Evolutionary conservation across 1,140 invertebrate genomes (phyloP), one percentile per base, ranked within the genome.

Genomic region (Sarcophaga peregrina): DNA sequence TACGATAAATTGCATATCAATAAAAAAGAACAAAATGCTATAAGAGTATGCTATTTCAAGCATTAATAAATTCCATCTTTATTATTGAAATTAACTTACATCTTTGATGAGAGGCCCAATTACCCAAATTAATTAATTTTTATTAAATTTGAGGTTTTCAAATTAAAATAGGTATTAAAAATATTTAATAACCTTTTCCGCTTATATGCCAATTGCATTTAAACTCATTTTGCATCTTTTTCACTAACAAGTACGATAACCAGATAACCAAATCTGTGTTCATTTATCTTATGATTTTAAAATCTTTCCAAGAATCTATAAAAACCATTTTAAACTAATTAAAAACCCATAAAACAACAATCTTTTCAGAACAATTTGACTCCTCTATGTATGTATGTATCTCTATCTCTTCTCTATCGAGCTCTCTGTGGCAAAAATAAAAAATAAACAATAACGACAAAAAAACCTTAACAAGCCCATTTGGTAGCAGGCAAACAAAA

Each of bases 301-400:
- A 78, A 50, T 78, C n/a, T 78, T 17, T 37, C 74, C 46, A 5
- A 52, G 48, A 13, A 78, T 6, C n/a, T 8, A 78, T 52, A 78
- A 78, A 78, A 78, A 78, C 50, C 75, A 78, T 78, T 78, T 78
- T 78, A 48, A 78, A 78, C 50, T 78, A 78, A 78, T 78, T 78
- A 78, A 78, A 78, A 78, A 50, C 8, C 75, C 75, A 78, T 78
- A 78, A 78, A 78, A 78, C 25, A 68, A 58, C 54, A 76, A 78
- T 50, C 75, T 47, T 78, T 78, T 78, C 48, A 78, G 50, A 78
- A 78, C 25, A 50, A 20, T 78, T 78, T 17, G 3, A 50, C 75
- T 25, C 9, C 74, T n/a, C 20, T 46, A 68, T 7, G 5, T 15
- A n/a, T n/a, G n/a, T n/a, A n/a, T 37, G 4, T 37, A 37, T 2